A percentile compares a stretch with the other conserved stretches of the same genome.
Evolutionary conservation across 2,113 vertebrate genomes (phyloP).

Genomic region (Embiotoca jacksoni): DNA sequence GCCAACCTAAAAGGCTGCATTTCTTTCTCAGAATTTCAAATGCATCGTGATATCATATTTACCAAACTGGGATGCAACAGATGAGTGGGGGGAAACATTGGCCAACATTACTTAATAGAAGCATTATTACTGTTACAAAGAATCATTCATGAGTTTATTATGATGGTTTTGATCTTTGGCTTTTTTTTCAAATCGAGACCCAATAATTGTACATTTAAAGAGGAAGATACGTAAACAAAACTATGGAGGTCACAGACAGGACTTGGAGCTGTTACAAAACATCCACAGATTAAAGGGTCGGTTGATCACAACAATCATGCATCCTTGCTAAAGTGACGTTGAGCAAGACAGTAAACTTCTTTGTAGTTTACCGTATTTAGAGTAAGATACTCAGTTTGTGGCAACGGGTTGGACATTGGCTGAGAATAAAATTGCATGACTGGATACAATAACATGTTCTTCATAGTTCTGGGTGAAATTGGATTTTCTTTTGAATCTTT

Average conservation of each 20-base stretch:
- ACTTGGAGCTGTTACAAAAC: background rate
- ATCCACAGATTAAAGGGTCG: background rate
- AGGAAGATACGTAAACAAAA: background rate
- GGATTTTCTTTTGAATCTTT: background rate
- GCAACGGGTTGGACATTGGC: no score
- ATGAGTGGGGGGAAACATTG: background rate
- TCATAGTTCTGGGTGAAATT: background rate
- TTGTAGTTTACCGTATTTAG: no score
- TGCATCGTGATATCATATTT: background rate
- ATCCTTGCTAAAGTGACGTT: background rate
- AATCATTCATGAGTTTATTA: background rate
- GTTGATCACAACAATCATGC: background rate
- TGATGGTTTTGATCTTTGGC: background rate
- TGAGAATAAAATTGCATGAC: no score
- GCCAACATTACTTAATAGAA: background rate
- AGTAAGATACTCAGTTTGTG: no score
- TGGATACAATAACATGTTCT: background rate
- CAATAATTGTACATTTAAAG: background rate
- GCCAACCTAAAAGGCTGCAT: conserved; percentile 78
- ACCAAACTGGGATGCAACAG: background rate
- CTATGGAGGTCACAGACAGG: background rate
- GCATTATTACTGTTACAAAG: no score
- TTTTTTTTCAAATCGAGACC: background rate
- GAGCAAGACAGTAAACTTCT: no score
- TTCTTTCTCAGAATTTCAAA: background rate